Conservation (phyloP, 2,113 vertebrate genomes). For the Triplophysa dalaica region DNA sequence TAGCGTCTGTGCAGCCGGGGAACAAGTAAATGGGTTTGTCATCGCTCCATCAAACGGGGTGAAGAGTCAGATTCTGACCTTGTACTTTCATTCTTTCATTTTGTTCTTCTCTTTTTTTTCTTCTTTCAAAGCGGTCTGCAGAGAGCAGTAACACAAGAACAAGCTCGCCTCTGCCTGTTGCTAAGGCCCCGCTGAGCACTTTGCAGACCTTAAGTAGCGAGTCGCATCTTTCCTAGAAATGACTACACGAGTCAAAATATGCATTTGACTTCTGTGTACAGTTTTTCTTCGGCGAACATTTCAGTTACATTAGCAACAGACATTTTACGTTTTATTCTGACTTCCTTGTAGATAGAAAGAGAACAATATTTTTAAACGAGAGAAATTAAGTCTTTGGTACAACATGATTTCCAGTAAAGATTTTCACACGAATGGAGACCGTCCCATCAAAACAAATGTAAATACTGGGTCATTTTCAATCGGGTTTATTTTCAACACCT, state of each 20-base stretch:
- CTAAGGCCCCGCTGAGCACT: slow-evolving; percentile 25
- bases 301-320: not conserved
- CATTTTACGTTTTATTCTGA: not conserved
- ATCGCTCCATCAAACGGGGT: slow-evolving; percentile 55
- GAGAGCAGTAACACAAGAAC: slow-evolving; percentile 15
- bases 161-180: slow-evolving; percentile 43
- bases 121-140: slow-evolving; percentile 12
- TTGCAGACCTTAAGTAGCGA: not conserved
- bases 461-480: not conserved
- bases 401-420: too few species aligned
- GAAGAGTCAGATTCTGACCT: slow-evolving; percentile 38
- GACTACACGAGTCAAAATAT: slow-evolving; percentile 30
- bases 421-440: too few species aligned
- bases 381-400: too few species aligned
- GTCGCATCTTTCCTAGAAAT: not conserved
- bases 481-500: not conserved
- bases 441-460: not conserved
- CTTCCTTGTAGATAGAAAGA: not conserved
- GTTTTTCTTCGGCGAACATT: not conserved
- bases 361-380: not conserved
- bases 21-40: slow-evolving; percentile 58
- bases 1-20: slow-evolving; percentile 37
- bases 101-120: slow-evolving; percentile 22
- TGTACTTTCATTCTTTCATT: not conserved
- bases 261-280: not conserved